phyloP scores from a whole-genome alignment of 2,888 invertebrate species.

The Metopia argyrocephala region DNA sequence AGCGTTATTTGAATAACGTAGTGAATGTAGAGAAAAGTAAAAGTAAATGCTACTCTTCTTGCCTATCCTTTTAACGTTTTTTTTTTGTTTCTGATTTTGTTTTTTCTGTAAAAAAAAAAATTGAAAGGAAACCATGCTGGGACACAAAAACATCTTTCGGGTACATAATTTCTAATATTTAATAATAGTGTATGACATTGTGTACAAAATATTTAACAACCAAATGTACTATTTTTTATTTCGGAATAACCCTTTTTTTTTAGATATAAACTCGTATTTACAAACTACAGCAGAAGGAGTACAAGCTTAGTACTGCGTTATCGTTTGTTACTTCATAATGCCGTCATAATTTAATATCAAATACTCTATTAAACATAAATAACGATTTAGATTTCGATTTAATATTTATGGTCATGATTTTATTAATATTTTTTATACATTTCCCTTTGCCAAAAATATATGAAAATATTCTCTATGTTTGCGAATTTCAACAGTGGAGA shows the following conservation, averaged over 20 bases:
- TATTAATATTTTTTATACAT: slow-evolving; percentile 46
- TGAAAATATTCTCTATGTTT: too few species aligned
- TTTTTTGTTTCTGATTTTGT: background rate
- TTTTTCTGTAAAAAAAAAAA: background rate
- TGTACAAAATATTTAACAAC: slow-evolving; percentile 15
- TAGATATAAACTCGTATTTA: too few species aligned
- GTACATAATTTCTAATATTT: slow-evolving; percentile 61
- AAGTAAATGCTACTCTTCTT: slow-evolving; percentile 36
- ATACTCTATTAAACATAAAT: slow-evolving; percentile 58
- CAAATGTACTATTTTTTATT: background rate
- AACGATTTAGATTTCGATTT: slow-evolving; percentile 50
- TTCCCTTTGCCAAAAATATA: slow-evolving; percentile 9
- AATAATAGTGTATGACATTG: slow-evolving; percentile 44
- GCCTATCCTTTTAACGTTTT: slow-evolving; percentile 31
- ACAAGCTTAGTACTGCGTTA: slow-evolving; percentile 16
- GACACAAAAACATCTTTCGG: slow-evolving; percentile 40
- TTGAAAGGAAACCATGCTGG: slow-evolving; percentile 55
- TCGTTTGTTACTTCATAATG: slow-evolving; percentile 48
- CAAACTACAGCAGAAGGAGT: too few species aligned
- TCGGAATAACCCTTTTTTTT: slow-evolving; percentile 43
- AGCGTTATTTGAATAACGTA: slow-evolving; percentile 14
- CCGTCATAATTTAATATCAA: slow-evolving; percentile 61
- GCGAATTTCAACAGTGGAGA: background rate
- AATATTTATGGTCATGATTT: slow-evolving; percentile 59
- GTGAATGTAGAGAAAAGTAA: slow-evolving; percentile 49